Base-by-base conservation (phyloP, 2,888 invertebrate genomes). In the Megamerina dolium region DNA sequence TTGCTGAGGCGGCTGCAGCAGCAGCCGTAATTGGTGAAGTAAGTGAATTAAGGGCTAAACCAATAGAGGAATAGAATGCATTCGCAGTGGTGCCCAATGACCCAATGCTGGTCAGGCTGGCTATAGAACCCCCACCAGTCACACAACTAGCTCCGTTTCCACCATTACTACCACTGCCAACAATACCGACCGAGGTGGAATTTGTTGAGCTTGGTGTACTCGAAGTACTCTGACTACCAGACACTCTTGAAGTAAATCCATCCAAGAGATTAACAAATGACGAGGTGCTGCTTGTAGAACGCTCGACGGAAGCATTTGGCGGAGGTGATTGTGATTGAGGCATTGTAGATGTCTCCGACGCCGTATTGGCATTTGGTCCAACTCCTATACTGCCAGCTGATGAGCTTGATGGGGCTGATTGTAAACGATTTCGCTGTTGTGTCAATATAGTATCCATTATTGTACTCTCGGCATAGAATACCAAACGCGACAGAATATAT, bases 191-290 rank as follows among this genome's bases (percentile, higher is more conserved):
- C 0, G 60, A 60, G 37, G 53, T 55, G n/a, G n/a, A n/a, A n/a
- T n/a, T n/a, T 17, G 64, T 61, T 13, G 64, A 64, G 40, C 60
- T 64, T 1, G 65, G 61, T 26, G 64, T 65, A 42, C 66, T 65
- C 32, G 59, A 61, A 8, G 59, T 58, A 37, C 64, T 66, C 26
- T 59, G 63, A 41, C 59, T 60, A 10, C 62, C 63, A 13, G 59
- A 56, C 4, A 67, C 67, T 8, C 67, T 65, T 26, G 66, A 57
- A 1, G 67, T 59, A 45, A 68, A 64, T 5, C 66, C 66, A 49
- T 68, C 68, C 10, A 68, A 41, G 8, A 68, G 54, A 56, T 66
- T 68, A 8, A 59, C 66, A 47, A 68, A 61, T 4, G 67, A 67
- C 34, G 56, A 51, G 39, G 52, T 51, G 23, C 54, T 51, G 46